A percentile compares a stretch with the other conserved stretches of the same genome.
These are phyloP conservation scores for Scleropages formosus DNA, from an alignment of 2,797 vertebrate species.

Conservation along the genomic window DNA sequence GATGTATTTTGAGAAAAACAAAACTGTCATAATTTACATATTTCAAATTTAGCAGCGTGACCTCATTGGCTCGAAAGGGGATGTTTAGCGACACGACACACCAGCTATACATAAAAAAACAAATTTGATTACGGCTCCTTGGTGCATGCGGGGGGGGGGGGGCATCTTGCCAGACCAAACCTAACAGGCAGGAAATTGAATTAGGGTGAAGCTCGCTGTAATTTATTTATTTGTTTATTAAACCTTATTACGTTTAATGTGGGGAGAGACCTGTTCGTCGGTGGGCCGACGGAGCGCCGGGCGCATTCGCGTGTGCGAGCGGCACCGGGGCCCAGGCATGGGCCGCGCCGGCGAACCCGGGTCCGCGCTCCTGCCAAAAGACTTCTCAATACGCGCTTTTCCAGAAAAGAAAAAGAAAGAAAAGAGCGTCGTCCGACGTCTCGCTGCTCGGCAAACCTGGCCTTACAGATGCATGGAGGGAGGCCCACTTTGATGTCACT, in stretches of 20 bases:
- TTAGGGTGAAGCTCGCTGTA: constrained; percentile 27
- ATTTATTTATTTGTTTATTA: constrained; percentile 30
- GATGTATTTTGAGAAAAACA: background rate
- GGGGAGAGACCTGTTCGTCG: constrained; percentile 54
- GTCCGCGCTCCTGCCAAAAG: constrained; percentile 58
- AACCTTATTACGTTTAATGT: constrained; percentile 52
- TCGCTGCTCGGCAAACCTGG: constrained; percentile 67
- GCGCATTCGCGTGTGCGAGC: constrained; percentile 53
- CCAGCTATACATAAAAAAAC: constrained; percentile 22
- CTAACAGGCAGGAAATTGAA: constrained; percentile 32
- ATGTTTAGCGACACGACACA: constrained; percentile 1
- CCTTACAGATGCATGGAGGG: constrained; percentile 71
- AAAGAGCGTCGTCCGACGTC: constrained; percentile 77
- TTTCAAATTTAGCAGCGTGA: background rate
- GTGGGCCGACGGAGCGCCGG: constrained; percentile 41
- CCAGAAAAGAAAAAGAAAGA: constrained; percentile 66
- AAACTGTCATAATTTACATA: background rate
- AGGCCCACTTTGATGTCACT: constrained; percentile 63
- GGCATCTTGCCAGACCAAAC: constrained; percentile 32
- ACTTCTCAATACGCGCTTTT: constrained; percentile 66
- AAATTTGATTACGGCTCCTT: constrained; percentile 26
- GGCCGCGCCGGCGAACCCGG: no score
- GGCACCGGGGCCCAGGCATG: constrained; percentile 55
- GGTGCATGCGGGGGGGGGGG: constrained; percentile 1
- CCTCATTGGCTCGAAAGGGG: background rate